These are phyloP conservation scores for Hucho hucho DNA, from an alignment of 2,113 vertebrate genomes.

Conservation along the genomic window DNA sequence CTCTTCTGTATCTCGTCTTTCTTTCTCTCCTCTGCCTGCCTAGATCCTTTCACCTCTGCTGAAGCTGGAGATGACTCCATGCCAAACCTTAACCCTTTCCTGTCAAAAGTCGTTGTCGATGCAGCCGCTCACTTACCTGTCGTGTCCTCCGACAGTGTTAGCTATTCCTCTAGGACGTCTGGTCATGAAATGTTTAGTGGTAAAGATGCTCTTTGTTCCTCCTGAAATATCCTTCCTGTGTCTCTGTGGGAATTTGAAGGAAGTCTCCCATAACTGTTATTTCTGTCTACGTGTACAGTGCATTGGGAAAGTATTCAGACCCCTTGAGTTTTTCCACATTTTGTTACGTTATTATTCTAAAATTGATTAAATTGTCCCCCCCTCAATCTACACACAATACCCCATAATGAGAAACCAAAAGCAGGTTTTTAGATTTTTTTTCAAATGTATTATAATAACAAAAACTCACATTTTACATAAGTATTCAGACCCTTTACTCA, in stretches of 20 bases:
- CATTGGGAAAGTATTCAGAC: too few relatives aligned
- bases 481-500: too few relatives aligned
- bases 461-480: too few relatives aligned
- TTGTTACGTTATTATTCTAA: too few relatives aligned
- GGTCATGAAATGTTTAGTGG: slow-evolving; percentile 99
- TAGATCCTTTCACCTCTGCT: slow-evolving; percentile 98
- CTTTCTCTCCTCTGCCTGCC: slow-evolving; percentile 76
- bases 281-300: too few relatives aligned
- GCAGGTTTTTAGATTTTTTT: too few relatives aligned
- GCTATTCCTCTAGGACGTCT: slow-evolving; percentile 97
- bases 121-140: slow-evolving; percentile 87
- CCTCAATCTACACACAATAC: too few relatives aligned
- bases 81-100: slow-evolving; percentile 99
- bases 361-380: too few relatives aligned
- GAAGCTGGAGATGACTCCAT: slow-evolving; percentile 96
- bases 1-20: slow-evolving; percentile 70
- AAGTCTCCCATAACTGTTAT: slow-evolving; percentile 33
- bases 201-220: slow-evolving; percentile 83
- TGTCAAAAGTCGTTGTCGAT: slow-evolving; percentile 94
- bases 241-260: slow-evolving; percentile 27
- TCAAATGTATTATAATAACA: too few relatives aligned
- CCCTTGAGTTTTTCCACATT: too few relatives aligned
- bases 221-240: slow-evolving; percentile 37
- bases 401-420: too few relatives aligned
- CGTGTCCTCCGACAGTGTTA: slow-evolving; percentile 91